Percentiles rank a stretch among this genome's conserved stretches.
Conservation (phyloP, 2,797 vertebrate genomes). For the Synaphobranchus kaupii region DNA sequence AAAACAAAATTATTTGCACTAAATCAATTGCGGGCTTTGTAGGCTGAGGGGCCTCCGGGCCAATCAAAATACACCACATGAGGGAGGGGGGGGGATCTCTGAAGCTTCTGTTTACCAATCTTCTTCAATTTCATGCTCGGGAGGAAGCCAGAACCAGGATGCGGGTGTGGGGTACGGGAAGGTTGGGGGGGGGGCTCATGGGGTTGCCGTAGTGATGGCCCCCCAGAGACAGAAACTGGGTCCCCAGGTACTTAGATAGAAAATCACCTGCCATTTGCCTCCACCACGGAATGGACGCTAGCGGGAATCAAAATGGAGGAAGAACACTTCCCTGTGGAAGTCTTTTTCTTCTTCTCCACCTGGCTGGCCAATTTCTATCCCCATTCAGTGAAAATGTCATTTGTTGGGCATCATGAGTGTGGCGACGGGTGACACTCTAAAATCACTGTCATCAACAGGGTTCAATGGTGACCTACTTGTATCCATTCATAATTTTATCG, state of each 20-base stretch:
- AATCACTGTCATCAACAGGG: not conserved
- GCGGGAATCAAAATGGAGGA: not conserved
- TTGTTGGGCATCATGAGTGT: constrained; percentile 62
- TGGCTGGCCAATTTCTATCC: constrained; percentile 66
- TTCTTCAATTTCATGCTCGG: constrained; percentile 32
- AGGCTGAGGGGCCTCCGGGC: not conserved
- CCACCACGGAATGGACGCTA: not conserved
- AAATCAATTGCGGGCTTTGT: constrained; percentile 19
- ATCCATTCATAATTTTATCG: not conserved
- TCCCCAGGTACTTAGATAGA: not conserved
- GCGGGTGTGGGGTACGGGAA: not conserved
- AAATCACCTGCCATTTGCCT: not conserved
- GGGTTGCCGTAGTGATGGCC: not conserved
- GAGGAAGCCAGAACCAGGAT: not conserved
- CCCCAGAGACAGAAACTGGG: too few species aligned
- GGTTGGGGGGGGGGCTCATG: not conserved
- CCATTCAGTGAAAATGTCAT: constrained; percentile 65
- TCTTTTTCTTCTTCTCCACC: constrained; percentile 31
- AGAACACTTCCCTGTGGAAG: not conserved
- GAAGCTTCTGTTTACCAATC: constrained; percentile 29
- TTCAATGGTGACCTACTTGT: not conserved
- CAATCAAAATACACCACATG: constrained; percentile 13
- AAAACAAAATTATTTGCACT: constrained; percentile 5
- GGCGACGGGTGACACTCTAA: constrained; percentile 23
- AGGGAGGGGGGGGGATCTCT: constrained; percentile 7